phyloP scores from a whole-genome alignment of 1,140 invertebrate species.

The Drosophila bocqueti region DNA sequence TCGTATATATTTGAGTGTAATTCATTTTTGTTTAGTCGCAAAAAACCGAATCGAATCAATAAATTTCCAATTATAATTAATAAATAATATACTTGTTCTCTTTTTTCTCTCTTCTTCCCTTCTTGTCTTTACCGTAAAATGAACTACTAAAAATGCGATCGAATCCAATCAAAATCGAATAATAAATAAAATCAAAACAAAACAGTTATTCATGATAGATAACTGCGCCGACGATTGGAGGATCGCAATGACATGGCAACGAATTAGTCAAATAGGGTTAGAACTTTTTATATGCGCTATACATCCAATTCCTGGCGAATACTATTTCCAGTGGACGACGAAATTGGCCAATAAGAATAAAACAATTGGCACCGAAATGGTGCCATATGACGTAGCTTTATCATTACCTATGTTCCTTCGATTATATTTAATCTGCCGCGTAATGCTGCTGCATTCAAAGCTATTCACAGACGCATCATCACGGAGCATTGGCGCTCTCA shows the following conservation, averaged over 20 bases:
- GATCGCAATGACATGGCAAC: constrained; percentile 99
- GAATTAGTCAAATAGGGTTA: constrained; percentile 95
- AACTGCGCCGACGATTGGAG: constrained; percentile 99
- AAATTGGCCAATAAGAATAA: constrained; percentile 96
- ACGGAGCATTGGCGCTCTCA: constrained; percentile 97
- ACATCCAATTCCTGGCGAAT: constrained; percentile 98
- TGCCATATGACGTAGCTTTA: constrained; percentile 97
- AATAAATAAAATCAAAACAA: background rate
- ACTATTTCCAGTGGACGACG: constrained; percentile 98
- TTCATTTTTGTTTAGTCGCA: constrained; percentile 82
- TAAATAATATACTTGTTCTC: constrained; percentile 67
- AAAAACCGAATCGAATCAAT: constrained; percentile 67
- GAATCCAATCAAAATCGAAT: constrained; percentile 26
- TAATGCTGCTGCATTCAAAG: constrained; percentile 99
- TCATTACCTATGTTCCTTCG: constrained; percentile 99
- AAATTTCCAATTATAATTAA: constrained; percentile 79
- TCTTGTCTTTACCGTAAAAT: constrained; percentile 14
- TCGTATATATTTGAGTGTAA: constrained; percentile 81
- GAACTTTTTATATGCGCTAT: constrained; percentile 98
- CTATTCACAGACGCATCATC: constrained; percentile 99
- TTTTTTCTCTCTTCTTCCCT: constrained; percentile 32
- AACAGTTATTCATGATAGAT: constrained; percentile 99
- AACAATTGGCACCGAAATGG: constrained; percentile 91
- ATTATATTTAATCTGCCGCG: constrained; percentile 99
- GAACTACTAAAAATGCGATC: constrained; percentile 28